A percentile compares a stretch with the other conserved stretches of the same genome.
phyloP scores from a whole-genome alignment of 2,797 vertebrate species.

The Tauraco hartlaubi region DNA sequence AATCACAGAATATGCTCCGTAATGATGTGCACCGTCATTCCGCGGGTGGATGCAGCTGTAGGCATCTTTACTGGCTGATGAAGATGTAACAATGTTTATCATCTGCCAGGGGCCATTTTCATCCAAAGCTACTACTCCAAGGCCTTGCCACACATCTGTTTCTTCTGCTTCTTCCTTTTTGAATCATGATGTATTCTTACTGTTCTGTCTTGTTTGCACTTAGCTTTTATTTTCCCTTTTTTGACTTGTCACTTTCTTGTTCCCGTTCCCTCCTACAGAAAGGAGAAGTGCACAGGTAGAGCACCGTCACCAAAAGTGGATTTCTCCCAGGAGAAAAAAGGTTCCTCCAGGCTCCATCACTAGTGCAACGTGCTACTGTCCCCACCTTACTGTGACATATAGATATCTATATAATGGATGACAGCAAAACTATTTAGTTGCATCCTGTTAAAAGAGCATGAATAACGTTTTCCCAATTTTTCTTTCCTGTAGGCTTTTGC shows the following conservation, averaged over 20 bases:
- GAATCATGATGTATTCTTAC: not conserved
- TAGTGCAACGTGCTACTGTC: not conserved
- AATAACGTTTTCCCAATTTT: not conserved
- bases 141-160: not conserved
- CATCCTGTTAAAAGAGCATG: not conserved
- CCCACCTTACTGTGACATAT: not conserved
- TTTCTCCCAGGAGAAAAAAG: not conserved
- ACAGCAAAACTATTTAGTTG: not conserved
- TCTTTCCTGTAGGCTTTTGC: not conserved
- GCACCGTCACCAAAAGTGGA: rapidly evolving
- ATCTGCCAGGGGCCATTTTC: rapidly evolving
- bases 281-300: not conserved
- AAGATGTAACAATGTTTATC: not conserved
- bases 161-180: not conserved
- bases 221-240: not conserved
- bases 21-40: not conserved
- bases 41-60: not conserved
- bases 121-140: not conserved
- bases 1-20: rapidly evolving
- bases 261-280: not conserved
- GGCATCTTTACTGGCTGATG: not conserved
- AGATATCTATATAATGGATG: not conserved
- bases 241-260: not conserved
- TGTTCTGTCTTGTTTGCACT: not conserved
- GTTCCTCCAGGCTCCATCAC: not conserved